phyloP scores from a whole-genome alignment of 1,140 invertebrate genomes.

The Cataglyphis hispanica region DNA sequence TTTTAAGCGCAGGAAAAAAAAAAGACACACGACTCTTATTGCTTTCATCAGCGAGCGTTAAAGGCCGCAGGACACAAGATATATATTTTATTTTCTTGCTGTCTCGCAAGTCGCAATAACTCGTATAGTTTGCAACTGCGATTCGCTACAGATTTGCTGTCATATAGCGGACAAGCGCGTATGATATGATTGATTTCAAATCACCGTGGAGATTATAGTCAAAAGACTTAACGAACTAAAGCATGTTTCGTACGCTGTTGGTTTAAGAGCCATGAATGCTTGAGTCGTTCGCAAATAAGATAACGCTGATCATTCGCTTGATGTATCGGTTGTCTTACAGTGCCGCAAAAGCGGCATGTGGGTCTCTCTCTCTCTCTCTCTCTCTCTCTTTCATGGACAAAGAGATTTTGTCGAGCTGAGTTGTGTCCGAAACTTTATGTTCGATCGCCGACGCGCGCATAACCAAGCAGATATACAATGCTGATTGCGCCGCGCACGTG shows the following conservation, averaged over 20 bases:
- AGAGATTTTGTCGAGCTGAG: slow-evolving; percentile 13
- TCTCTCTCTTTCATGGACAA: slow-evolving; percentile 11
- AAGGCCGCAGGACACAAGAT: not conserved
- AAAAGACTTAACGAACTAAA: slow-evolving; percentile 42
- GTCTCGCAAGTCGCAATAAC: not conserved
- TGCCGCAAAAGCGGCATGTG: not conserved
- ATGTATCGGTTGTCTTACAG: slow-evolving; percentile 52
- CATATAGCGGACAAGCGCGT: not conserved
- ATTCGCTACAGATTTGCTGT: not conserved
- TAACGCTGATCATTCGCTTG: slow-evolving; percentile 36
- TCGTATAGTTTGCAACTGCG: not conserved
- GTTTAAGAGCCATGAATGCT: not conserved
- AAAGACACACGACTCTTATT: not conserved
- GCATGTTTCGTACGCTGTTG: not conserved
- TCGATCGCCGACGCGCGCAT: not conserved
- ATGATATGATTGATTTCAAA: slow-evolving; percentile 53
- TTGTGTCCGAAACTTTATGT: slow-evolving; percentile 36
- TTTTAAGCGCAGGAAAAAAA: not conserved
- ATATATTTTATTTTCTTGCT: slow-evolving; percentile 5
- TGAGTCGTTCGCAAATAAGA: not conserved
- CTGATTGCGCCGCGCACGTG: slow-evolving; percentile 17
- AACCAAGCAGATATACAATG: slow-evolving; percentile 29
- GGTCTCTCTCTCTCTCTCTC: not conserved
- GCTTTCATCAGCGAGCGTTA: not conserved
- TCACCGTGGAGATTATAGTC: slow-evolving; percentile 6